phyloP scores from a whole-genome alignment of 2,888 invertebrate genomes.

The Laothoe populi region DNA sequence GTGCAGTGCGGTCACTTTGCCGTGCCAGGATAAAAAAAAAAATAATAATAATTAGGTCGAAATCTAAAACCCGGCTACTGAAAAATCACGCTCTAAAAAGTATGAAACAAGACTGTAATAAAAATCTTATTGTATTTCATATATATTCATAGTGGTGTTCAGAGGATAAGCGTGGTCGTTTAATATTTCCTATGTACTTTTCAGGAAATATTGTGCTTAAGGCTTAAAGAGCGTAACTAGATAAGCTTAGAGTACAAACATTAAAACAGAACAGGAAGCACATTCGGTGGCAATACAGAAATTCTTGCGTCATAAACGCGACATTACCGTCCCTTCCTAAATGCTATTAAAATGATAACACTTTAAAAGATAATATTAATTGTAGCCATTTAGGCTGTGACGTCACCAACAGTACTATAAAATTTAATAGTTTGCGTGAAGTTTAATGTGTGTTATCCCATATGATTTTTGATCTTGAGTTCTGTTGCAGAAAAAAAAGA shows the following conservation, averaged over 20 bases:
- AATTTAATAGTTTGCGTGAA: conserved; percentile 42
- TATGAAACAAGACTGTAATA: no score
- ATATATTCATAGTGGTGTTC: no score
- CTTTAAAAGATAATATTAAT: conserved; percentile 56
- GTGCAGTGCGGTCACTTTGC: no score
- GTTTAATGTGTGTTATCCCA: conserved; percentile 38
- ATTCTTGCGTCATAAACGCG: conserved; percentile 36
- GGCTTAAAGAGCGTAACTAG: conserved; percentile 2
- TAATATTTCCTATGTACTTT: neutral
- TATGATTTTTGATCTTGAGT: conserved; percentile 27
- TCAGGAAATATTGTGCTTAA: neutral
- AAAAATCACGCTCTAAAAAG: no score
- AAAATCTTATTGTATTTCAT: no score
- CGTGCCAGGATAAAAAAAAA: no score
- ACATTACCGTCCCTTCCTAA: conserved; percentile 38
- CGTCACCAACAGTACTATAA: conserved; percentile 39
- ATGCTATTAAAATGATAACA: conserved; percentile 51
- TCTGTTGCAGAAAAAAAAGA: no score
- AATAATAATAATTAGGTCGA: no score
- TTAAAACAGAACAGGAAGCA: conserved; percentile 15
- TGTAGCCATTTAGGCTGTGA: conserved; percentile 42
- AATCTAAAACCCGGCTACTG: no score
- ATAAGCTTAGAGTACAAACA: conserved; percentile 9
- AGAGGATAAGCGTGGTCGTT: no score
- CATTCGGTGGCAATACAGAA: conserved; percentile 29